Evolutionary conservation across 2,888 invertebrate genomes (phyloP), one percentile per base, ranked within the genome.

Genomic region (Scaeva pyrastri): DNA sequence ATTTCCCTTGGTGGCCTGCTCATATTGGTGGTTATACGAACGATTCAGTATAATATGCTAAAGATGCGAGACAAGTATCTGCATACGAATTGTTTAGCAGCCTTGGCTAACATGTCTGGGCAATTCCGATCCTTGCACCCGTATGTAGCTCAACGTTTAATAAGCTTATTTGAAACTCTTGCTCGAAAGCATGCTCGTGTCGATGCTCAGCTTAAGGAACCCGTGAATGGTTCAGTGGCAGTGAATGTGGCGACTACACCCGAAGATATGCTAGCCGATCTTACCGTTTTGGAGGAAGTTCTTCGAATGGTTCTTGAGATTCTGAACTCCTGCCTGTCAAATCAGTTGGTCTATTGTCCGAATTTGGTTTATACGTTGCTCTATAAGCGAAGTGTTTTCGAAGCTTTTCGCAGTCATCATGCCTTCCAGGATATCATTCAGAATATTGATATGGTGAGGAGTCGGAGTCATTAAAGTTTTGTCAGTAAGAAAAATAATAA

Each of bases 21-120:
- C 89, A 97, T 99, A 77, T 93, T 99, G 71, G 98, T 99, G 2
- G 96, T 99, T n/a, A 96, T 98, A 36, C 94, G 99, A 82, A 99
- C 99, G 7, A 96, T 99, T 89, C 99, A 99, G 91, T 98, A 97
- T 93, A 99, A 99, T 91, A 98, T 99, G 96, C 94, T 98, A 84
- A 96, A 98, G 91, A 98, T 98, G 94, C 94, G 98, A 88, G 99
- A 99, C 91, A 98, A 98, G 92, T 99, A 99, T 92, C 94, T 99
- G 19, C 99, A 99, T 92, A 99, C 99, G 3, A 99, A 99, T 93
- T 99, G 99, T 91, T 94, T 99, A 88, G 99, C 99, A 2, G 99
- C 99, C 7, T 94, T 99, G 89, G 99, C 99, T 16, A 99, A 99
- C 90, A 99, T 99, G 99, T 99, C 99, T 45, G 96, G 96, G 88